Evolutionary conservation across 2,113 vertebrate species (phyloP).

Genomic region (Circaetus cinerascens): DNA sequence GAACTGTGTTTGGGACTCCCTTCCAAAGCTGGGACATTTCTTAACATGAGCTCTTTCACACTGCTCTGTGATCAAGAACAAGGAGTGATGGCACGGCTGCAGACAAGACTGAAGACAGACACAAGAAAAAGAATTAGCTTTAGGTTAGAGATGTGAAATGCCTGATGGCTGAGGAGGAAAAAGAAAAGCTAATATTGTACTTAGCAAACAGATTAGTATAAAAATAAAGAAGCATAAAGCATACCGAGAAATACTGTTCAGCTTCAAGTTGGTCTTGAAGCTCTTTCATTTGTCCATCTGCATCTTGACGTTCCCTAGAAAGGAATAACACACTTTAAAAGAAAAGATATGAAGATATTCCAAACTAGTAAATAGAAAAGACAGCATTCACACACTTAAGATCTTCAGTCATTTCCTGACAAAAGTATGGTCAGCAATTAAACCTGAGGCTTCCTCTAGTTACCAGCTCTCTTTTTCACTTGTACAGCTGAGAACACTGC

Average conservation of each 20-base stretch:
- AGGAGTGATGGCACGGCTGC: not conserved
- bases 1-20: not conserved
- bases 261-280: slow-evolving; percentile 97
- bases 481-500: not conserved
- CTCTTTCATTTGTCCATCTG: slow-evolving; percentile 98
- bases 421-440: not conserved
- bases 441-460: not conserved
- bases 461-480: not conserved
- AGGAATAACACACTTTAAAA: not conserved
- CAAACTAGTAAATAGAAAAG: not conserved
- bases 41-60: not conserved
- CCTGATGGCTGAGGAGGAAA: not conserved
- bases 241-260: slow-evolving; percentile 97
- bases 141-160: not conserved
- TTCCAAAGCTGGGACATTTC: not conserved
- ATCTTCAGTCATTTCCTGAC: not conserved
- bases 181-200: not conserved
- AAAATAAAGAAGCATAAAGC: slow-evolving; percentile 45
- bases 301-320: slow-evolving; percentile 93
- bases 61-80: not conserved
- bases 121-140: not conserved
- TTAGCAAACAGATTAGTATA: not conserved
- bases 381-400: not conserved
- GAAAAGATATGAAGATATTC: not conserved
- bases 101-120: not conserved